Conservation (phyloP, 2,888 invertebrate species). For the Phengaris alcon region DNA sequence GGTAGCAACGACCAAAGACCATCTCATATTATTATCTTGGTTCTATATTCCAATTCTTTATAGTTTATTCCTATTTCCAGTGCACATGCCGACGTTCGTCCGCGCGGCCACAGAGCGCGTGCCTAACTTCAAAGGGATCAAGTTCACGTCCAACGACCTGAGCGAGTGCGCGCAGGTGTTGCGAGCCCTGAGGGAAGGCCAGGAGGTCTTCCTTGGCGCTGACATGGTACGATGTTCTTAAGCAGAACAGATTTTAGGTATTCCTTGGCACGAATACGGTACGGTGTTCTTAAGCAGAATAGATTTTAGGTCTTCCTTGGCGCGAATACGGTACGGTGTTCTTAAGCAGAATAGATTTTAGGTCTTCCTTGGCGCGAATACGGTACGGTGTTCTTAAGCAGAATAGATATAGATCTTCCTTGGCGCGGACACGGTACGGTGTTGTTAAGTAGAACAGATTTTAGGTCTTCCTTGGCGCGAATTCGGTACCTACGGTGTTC, state of each 20-base stretch:
- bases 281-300: conserved; percentile 29
- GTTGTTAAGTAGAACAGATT: too few species aligned
- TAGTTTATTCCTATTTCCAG: conserved; percentile 55
- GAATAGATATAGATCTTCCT: conserved; percentile 79
- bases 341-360: too few species aligned
- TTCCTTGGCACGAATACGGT: conserved; percentile 86
- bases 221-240: conserved; percentile 79
- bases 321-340: too few species aligned
- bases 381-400: too few species aligned
- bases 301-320: too few species aligned
- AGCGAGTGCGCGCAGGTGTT: conserved; percentile 83
- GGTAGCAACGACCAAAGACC: too few species aligned
- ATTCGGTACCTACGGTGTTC: conserved; percentile 45
- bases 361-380: too few species aligned
- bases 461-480: conserved; percentile 60
- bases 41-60: too few species aligned
- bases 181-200: conserved; percentile 69
- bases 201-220: conserved; percentile 82
- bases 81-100: conserved; percentile 86
- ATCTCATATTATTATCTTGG: too few species aligned
- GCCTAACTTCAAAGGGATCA: conserved; percentile 89
- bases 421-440: too few species aligned
- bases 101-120: conserved; percentile 80
- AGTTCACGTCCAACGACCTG: conserved; percentile 87
- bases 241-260: conserved; percentile 48